A percentile compares a stretch with the other conserved stretches of the same genome.
Conservation (phyloP, 2,888 invertebrate genomes). For the Ligdia adustata region DNA sequence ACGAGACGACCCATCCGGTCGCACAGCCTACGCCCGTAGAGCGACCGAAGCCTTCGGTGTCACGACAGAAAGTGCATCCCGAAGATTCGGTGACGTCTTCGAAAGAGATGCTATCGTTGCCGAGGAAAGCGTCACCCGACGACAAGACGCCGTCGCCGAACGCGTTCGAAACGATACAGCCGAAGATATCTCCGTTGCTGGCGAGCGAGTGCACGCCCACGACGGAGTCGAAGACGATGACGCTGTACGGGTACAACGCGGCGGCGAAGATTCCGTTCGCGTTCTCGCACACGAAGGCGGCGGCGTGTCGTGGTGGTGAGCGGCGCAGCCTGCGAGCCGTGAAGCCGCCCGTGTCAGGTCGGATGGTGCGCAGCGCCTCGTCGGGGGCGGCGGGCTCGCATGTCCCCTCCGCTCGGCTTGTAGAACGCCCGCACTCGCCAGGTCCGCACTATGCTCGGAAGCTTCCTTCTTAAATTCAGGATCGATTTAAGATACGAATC, state of each 20-base stretch:
- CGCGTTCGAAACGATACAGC: constrained; percentile 62
- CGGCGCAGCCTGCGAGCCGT: constrained; percentile 58
- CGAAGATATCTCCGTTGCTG: constrained; percentile 75
- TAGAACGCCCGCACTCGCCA: constrained; percentile 66
- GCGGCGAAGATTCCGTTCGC: constrained; percentile 78
- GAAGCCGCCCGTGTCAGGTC: constrained; percentile 64
- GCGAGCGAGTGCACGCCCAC: constrained; percentile 69
- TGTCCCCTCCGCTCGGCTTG: constrained; percentile 65
- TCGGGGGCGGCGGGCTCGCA: constrained; percentile 74
- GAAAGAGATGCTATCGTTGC: constrained; percentile 60
- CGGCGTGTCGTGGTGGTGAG: constrained; percentile 47
- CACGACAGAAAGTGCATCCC: constrained; percentile 72
- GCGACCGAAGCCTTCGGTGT: constrained; percentile 50
- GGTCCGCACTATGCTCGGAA: constrained; percentile 36
- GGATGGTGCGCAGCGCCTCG: constrained; percentile 82
- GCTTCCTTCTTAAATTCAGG: constrained; percentile 36
- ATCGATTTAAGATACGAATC: no score
- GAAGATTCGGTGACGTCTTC: constrained; percentile 66
- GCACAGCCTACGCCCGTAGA: constrained; percentile 29
- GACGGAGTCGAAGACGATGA: constrained; percentile 73
- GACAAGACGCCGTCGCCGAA: constrained; percentile 69
- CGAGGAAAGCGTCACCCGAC: constrained; percentile 65
- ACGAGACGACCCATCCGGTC: constrained; percentile 41
- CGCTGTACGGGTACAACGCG: constrained; percentile 80
- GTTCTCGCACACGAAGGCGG: constrained; percentile 70